Conservation (phyloP, 2,797 vertebrate species). For the Sebastes jordani region DNA sequence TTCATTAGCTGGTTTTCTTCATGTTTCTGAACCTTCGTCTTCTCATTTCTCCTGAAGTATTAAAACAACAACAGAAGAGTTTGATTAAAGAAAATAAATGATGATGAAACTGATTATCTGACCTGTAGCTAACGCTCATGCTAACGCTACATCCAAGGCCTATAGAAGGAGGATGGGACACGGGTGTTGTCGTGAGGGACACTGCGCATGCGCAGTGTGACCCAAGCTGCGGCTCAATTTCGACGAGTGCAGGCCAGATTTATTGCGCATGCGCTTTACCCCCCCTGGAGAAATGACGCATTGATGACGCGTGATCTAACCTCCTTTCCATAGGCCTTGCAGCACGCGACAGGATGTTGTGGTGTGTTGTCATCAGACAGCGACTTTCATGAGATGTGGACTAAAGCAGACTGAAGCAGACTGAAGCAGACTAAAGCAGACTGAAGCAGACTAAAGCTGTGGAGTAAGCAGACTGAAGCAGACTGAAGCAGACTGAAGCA, state of each 20-base stretch:
- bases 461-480: no score
- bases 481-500: no score
- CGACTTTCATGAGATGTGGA: not conserved
- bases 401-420: no score
- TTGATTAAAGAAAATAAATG: fast-evolving
- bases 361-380: slow-evolving; percentile 24
- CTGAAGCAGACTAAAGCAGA: no score
- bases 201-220: no score
- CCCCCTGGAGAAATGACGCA: no score
- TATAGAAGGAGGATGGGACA: no score
- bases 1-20: not conserved
- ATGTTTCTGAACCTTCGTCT: not conserved
- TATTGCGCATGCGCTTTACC: no score
- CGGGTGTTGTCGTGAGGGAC: no score
- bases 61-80: fast-evolving
- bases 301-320: fast-evolving
- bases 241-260: no score
- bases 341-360: slow-evolving; percentile 8
- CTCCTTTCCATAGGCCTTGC: no score
- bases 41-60: not conserved
- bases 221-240: not conserved
- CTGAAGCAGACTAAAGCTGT: no score
- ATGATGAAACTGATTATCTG: not conserved
- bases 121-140: not conserved
- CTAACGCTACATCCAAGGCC: not conserved